These are phyloP conservation scores for Orthosia gracilis DNA, from an alignment of 2,888 invertebrate genomes.

Conservation along the genomic window DNA sequence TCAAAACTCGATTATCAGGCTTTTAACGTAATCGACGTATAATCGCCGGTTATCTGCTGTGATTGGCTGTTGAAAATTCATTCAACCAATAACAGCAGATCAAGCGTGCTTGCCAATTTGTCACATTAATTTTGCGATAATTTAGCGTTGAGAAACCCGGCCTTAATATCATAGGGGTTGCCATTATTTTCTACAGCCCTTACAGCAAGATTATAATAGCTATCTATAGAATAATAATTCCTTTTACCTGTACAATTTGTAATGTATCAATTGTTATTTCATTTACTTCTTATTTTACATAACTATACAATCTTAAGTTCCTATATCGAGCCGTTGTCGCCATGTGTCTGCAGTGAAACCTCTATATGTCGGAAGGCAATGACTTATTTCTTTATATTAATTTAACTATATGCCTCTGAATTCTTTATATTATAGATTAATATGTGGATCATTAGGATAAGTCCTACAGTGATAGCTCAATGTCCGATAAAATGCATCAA, in stretches of 20 bases:
- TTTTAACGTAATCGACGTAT: too few species aligned
- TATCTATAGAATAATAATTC: constrained; percentile 68
- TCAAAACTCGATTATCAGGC: too few species aligned
- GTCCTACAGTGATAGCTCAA: constrained; percentile 1
- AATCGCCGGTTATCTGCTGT: too few species aligned
- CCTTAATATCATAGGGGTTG: constrained; percentile 15
- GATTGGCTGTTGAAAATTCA: too few species aligned
- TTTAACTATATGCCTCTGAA: constrained; percentile 18
- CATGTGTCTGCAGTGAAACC: constrained; percentile 62
- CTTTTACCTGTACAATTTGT: constrained; percentile 69
- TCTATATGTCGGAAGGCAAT: constrained; percentile 45
- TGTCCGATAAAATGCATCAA: constrained; percentile 24
- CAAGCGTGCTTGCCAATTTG: too few species aligned
- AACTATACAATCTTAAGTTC: constrained; percentile 75
- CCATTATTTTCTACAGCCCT: constrained; percentile 52
- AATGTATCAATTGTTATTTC: constrained; percentile 61
- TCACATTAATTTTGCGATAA: too few species aligned
- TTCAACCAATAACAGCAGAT: too few species aligned
- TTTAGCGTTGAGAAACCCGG: too few species aligned
- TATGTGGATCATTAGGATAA: constrained; percentile 3
- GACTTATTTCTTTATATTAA: constrained; percentile 15
- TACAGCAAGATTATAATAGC: constrained; percentile 63
- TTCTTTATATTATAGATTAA: constrained; percentile 7
- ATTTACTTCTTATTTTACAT: constrained; percentile 66
- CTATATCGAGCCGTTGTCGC: constrained; percentile 77